phyloP scores from a whole-genome alignment of 92 coral and sea anemone species.

The Umimayanthus kanabou region DNA sequence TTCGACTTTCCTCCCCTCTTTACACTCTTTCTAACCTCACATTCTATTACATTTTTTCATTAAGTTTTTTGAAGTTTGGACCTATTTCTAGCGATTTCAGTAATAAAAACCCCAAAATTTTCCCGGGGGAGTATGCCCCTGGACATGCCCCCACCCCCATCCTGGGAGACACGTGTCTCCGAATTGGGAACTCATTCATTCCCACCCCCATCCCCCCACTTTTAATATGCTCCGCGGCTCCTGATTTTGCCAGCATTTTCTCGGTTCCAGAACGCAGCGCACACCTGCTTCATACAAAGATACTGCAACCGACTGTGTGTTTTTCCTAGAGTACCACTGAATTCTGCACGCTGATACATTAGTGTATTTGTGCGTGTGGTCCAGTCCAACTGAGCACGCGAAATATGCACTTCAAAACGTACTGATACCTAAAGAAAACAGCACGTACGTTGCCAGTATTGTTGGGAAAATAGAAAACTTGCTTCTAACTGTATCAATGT shows the following conservation, averaged over 20 bases:
- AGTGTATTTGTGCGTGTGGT: not conserved
- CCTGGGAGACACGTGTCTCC: too few relatives aligned
- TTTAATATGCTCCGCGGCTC: too few relatives aligned
- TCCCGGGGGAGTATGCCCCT: too few relatives aligned
- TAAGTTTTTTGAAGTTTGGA: too few relatives aligned
- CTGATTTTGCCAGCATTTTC: not conserved
- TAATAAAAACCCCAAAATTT: too few relatives aligned
- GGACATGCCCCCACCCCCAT: too few relatives aligned
- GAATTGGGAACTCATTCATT: too few relatives aligned
- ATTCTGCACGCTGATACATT: not conserved
- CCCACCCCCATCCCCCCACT: too few relatives aligned
- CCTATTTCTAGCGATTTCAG: too few relatives aligned
- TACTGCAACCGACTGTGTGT: not conserved
- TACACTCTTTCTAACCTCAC: too few relatives aligned
- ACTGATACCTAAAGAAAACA: not conserved
- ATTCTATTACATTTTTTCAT: too few relatives aligned
- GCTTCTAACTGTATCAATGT: not conserved
- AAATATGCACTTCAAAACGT: not conserved
- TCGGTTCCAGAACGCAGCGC: not conserved
- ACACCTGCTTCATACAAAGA: not conserved
- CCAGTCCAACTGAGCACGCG: not conserved
- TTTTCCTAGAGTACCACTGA: not conserved
- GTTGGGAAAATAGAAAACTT: not conserved
- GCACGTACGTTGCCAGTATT: not conserved
- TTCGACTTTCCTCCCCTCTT: too few relatives aligned